Percentiles rank a stretch among this genome's conserved stretches.
Evolutionary conservation across 2,797 vertebrate genomes (phyloP).

Genomic region (Otolemur crassicaudatus): DNA sequence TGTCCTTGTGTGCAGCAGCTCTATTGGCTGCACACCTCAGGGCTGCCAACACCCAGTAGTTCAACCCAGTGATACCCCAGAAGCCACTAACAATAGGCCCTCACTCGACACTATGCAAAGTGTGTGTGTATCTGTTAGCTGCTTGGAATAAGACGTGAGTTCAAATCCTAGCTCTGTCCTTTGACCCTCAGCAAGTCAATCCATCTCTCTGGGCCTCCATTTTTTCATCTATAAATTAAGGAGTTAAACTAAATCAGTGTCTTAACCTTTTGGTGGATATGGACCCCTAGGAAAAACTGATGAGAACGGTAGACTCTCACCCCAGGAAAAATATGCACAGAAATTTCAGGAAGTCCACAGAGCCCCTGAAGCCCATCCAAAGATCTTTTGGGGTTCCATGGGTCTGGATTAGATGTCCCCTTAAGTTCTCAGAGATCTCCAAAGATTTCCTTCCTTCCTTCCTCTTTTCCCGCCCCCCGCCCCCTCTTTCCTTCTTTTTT

Average conservation of each 20-base stretch:
- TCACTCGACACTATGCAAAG: background rate
- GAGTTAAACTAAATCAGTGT: background rate
- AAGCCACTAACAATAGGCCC: background rate
- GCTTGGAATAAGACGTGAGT: background rate
- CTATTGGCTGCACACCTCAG: background rate
- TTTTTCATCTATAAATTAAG: conserved; percentile 4
- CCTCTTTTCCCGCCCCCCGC: background rate
- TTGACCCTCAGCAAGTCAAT: background rate
- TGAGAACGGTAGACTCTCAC: background rate
- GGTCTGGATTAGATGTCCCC: background rate
- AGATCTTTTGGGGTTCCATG: background rate
- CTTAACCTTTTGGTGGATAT: background rate
- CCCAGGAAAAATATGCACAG: background rate
- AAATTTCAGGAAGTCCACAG: background rate
- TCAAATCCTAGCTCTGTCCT: conserved; percentile 1
- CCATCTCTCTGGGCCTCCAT: background rate
- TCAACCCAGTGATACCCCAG: background rate
- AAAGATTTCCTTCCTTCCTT: background rate
- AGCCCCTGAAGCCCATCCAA: background rate
- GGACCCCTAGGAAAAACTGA: background rate
- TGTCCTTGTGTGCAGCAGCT: background rate
- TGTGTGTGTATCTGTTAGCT: background rate
- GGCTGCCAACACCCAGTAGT: background rate
- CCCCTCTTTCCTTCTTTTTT: no score
- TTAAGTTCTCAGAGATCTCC: background rate